Percentiles rank a stretch among this genome's conserved stretches.
phyloP scores from a whole-genome alignment of 2,888 invertebrate species.

The Cryptocheilus praepositus region DNA sequence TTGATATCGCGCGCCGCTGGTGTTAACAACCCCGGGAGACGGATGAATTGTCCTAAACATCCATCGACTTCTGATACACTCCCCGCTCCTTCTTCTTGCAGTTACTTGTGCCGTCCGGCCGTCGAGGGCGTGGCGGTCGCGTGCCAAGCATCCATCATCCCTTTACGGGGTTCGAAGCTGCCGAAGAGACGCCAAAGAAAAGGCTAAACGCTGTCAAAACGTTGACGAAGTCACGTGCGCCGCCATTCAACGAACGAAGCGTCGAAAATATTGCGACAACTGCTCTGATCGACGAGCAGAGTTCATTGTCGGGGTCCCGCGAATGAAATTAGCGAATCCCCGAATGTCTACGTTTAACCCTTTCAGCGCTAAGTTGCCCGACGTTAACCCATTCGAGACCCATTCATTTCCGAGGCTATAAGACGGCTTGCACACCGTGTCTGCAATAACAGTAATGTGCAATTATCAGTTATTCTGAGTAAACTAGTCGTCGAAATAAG shows the following conservation, averaged over 20 bases:
- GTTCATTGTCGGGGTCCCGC: background rate
- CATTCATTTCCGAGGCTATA: too few species aligned
- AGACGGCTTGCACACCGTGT: too few species aligned
- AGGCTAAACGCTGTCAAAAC: slow-evolving; percentile 62
- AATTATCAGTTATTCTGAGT: too few species aligned
- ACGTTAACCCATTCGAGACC: too few species aligned
- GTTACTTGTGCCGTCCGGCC: slow-evolving; percentile 14
- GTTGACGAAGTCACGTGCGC: slow-evolving; percentile 63
- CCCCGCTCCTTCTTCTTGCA: background rate
- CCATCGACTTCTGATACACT: slow-evolving; percentile 21
- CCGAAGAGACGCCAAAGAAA: slow-evolving; percentile 39
- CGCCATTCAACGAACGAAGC: slow-evolving; percentile 27
- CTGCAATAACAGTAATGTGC: too few species aligned
- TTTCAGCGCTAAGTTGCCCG: too few species aligned
- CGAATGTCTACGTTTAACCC: too few species aligned
- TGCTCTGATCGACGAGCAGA: slow-evolving; percentile 46
- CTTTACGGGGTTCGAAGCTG: slow-evolving; percentile 61
- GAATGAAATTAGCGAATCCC: background rate
- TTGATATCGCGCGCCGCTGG: slow-evolving; percentile 56
- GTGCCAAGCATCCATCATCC: slow-evolving; percentile 74
- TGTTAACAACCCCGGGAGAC: slow-evolving; percentile 35
- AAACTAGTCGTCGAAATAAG: too few species aligned
- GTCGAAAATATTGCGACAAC: slow-evolving; percentile 33
- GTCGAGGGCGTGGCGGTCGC: slow-evolving; percentile 68
- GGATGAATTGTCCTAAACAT: slow-evolving; percentile 59